These are phyloP conservation scores for Brachionus sp. DNA, from an alignment of 1,140 invertebrate genomes.

Conservation along the genomic window DNA sequence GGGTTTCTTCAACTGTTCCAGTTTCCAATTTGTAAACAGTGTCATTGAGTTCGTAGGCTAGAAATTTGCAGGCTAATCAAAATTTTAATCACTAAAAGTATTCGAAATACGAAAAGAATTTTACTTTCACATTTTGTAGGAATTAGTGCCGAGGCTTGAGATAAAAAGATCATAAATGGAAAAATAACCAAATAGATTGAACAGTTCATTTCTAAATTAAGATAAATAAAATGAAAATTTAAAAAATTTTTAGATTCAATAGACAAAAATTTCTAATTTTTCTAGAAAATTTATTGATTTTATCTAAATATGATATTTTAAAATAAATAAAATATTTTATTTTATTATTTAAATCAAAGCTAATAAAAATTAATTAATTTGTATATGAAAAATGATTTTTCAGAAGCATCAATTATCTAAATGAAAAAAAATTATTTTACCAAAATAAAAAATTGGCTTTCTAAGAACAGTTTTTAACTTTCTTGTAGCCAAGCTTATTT, in stretches of 20 bases:
- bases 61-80: background rate
- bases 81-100: background rate
- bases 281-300: conserved; percentile 32
- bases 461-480: too few relatives aligned
- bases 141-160: background rate
- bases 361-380: too few relatives aligned
- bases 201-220: background rate
- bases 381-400: too few relatives aligned
- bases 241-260: background rate
- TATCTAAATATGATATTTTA: background rate
- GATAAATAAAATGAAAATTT: background rate
- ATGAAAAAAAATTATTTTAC: too few relatives aligned
- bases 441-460: too few relatives aligned
- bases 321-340: background rate
- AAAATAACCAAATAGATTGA: background rate
- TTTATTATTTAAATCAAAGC: background rate
- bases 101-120: background rate
- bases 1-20: background rate
- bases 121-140: conserved; percentile 41
- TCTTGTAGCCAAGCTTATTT: too few relatives aligned
- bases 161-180: background rate
- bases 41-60: background rate
- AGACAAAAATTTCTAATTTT: background rate
- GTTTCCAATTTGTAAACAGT: background rate
- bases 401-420: too few relatives aligned